Evolutionary conservation across 2,888 invertebrate genomes (phyloP), one percentile per base, ranked within the genome.

Genomic region (Epiperipatus broadwayi): DNA sequence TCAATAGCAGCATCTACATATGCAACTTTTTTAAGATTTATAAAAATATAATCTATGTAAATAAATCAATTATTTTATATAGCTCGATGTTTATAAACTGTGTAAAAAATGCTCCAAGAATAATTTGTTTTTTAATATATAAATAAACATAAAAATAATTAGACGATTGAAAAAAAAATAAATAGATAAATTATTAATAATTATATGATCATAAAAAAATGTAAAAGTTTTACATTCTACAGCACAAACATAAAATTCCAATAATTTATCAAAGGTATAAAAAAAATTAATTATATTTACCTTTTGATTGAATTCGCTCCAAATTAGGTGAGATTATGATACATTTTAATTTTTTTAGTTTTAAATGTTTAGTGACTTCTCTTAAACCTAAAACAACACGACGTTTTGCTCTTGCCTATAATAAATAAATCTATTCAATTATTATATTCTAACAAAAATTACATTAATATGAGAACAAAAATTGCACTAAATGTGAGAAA

Each of bases 301-400:
- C 66, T 54, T 62, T 58, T 3, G 59, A 58, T 43, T 60, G 54
- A 33, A 58, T 58, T 47, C 56, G 55, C 48, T 73, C 72, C 47
- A 73, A 60, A 52, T 75, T 71, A 2, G 72, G 68, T 5, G 74
- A 72, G 34, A 75, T 60, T 5, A 75, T 58, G 5, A 74, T 55
- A 42, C 70, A 54, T 50, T 69, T 69, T 1, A 72, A 56, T 53
- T 69, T 70, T 40, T 64, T 65, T 19, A 70, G 53, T 32, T 60
- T 58, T n/a, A 74, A 50, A 48, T 67, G 67, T 43, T 67, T 68
- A 32, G 64, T 60, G 1, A 68, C 64, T 54, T 75, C 72, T 32
- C 70, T 66, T 33, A 75, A 63, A 5, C 75, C 75, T 35, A 68
- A 55, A 1, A 73, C 67, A 41, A 71, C 62, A 38, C 73, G 61